Evolutionary conservation across 2,888 invertebrate species (phyloP).

Genomic region (Rhingia campestris): DNA sequence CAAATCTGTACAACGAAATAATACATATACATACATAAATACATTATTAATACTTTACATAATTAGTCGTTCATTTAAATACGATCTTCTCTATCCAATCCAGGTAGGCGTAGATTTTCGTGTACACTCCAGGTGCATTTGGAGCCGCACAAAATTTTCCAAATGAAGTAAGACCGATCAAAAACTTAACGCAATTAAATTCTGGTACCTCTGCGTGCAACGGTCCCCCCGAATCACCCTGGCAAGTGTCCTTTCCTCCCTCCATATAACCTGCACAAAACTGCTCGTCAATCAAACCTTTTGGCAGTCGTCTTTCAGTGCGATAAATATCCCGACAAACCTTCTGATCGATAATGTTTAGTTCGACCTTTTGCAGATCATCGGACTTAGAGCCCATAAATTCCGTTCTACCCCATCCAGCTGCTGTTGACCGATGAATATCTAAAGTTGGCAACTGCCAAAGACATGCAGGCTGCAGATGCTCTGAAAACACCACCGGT

Average conservation of each 20-base stretch:
- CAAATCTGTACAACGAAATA: background rate
- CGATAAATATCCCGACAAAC: constrained; percentile 79
- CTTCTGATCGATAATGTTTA: constrained; percentile 79
- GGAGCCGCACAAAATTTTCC: constrained; percentile 81
- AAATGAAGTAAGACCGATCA: constrained; percentile 82
- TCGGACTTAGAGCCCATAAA: constrained; percentile 80
- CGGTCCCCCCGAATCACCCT: constrained; percentile 82
- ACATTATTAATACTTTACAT: background rate
- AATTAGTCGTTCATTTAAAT: constrained; percentile 69
- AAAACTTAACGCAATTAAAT: constrained; percentile 80
- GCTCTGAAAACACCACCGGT: constrained; percentile 77
- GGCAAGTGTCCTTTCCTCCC: constrained; percentile 82
- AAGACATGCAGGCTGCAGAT: constrained; percentile 81
- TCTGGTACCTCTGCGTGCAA: constrained; percentile 79
- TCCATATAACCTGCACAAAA: constrained; percentile 82
- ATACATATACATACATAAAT: background rate
- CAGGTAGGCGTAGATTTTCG: constrained; percentile 79
- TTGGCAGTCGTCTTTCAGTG: constrained; percentile 79
- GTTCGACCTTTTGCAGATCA: constrained; percentile 81
- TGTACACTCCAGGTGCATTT: constrained; percentile 81
- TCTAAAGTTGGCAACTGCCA: constrained; percentile 80
- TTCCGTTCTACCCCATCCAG: constrained; percentile 82
- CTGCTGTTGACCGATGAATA: constrained; percentile 78
- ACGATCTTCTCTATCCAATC: constrained; percentile 82
- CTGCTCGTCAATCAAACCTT: constrained; percentile 81